phyloP scores from a whole-genome alignment of 2,888 invertebrate genomes.

The Rhamphomyia laevipes region DNA sequence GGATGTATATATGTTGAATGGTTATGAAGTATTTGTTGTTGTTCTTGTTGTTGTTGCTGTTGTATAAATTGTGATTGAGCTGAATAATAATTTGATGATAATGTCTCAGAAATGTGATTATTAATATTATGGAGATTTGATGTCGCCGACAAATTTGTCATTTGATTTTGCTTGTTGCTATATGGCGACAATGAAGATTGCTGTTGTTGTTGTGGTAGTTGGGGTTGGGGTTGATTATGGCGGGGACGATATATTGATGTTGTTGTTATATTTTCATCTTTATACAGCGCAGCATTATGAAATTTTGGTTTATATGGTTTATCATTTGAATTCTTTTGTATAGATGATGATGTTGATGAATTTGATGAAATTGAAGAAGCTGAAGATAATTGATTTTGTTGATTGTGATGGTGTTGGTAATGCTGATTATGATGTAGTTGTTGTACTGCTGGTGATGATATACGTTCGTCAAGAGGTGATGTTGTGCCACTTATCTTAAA shows the following conservation, averaged over 20 bases:
- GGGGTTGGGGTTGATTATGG: constrained; percentile 11
- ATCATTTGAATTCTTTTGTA: constrained; percentile 37
- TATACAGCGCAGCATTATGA: constrained; percentile 50
- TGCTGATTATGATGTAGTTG: constrained; percentile 8
- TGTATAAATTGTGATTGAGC: constrained; percentile 10
- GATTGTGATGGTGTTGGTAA: constrained; percentile 25
- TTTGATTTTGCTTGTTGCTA: background rate
- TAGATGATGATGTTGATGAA: constrained; percentile 15
- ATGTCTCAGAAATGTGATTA: constrained; percentile 28
- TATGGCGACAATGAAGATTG: constrained; percentile 27
- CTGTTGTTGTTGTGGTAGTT: constrained; percentile 10
- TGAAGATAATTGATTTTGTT: constrained; percentile 19
- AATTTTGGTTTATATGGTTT: constrained; percentile 67
- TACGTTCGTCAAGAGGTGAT: constrained; percentile 34
- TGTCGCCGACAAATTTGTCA: background rate
- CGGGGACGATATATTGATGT: constrained; percentile 11
- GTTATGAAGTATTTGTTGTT: constrained; percentile 13
- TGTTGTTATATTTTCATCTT: constrained; percentile 29
- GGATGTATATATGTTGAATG: too few relatives aligned
- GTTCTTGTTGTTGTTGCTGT: constrained; percentile 16
- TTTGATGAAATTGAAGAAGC: constrained; percentile 14
- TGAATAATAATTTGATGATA: constrained; percentile 2
- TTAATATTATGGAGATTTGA: constrained; percentile 17
- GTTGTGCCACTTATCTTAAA: constrained; percentile 30
- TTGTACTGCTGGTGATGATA: constrained; percentile 17